A percentile compares a stretch with the other conserved stretches of the same genome.
Conservation (phyloP, 2,797 vertebrate genomes). For the Rhynchotus rufescens region DNA sequence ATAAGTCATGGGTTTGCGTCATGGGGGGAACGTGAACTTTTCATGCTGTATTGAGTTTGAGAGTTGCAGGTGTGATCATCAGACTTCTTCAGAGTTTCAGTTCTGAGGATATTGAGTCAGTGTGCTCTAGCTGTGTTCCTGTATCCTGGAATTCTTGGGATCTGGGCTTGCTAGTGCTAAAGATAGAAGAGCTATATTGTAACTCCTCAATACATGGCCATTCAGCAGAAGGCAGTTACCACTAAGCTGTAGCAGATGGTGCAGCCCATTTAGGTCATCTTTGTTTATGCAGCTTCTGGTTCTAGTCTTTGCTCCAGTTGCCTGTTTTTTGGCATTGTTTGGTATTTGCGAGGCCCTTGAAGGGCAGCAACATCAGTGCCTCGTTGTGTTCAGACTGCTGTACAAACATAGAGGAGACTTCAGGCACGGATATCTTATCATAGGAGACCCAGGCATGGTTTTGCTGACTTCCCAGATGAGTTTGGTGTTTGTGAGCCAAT, state of each 20-base stretch:
- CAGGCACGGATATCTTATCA: rapidly evolving
- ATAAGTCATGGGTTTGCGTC: neutral
- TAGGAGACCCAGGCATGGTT: rapidly evolving
- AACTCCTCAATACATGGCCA: neutral
- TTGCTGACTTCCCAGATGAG: neutral
- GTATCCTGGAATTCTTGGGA: neutral
- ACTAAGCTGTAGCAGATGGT: neutral
- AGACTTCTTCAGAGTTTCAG: neutral
- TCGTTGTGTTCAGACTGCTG: neutral
- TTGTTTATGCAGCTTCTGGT: conserved; percentile 25
- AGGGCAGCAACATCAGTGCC: neutral
- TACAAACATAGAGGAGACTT: neutral
- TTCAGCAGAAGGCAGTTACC: neutral
- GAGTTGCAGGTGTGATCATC: neutral
- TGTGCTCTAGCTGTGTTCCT: neutral
- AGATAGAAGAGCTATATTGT: neutral
- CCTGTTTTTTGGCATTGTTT: neutral
- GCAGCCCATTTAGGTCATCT: conserved; percentile 18
- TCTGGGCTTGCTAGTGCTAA: rapidly evolving
- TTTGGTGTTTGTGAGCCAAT: neutral
- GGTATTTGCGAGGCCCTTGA: neutral
- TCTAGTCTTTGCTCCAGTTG: neutral
- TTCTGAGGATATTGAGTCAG: neutral
- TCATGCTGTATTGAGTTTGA: neutral
- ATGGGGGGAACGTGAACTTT: neutral